A percentile compares a stretch with the other conserved stretches of the same genome.
Evolutionary conservation across 2,113 vertebrate species (phyloP).

Genomic region (Pavo muticus): DNA sequence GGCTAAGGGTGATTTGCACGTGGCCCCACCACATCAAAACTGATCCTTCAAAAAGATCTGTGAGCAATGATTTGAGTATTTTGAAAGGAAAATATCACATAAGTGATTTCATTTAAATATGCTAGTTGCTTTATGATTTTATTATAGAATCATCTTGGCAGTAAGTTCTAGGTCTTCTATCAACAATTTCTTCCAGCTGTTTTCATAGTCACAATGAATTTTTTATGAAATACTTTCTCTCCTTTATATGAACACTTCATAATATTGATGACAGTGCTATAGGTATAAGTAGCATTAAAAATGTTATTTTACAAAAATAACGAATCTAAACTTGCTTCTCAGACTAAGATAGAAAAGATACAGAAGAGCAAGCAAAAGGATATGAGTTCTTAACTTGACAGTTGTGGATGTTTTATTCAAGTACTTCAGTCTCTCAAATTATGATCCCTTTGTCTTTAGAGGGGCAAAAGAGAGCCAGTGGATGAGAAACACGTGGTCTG

Average conservation of each 20-base stretch:
- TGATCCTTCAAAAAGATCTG: background rate
- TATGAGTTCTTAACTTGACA: background rate
- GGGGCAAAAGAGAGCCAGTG: background rate
- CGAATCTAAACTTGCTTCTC: background rate
- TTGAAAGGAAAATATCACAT: background rate
- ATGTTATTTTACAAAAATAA: background rate
- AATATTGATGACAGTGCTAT: background rate
- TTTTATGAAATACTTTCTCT: background rate
- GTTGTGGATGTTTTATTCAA: background rate
- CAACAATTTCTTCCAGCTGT: background rate
- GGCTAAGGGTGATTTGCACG: background rate
- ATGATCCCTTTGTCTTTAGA: background rate
- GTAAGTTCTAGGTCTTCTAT: background rate
- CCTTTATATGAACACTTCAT: background rate
- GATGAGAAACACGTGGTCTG: background rate
- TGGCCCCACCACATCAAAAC: background rate
- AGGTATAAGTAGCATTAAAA: background rate
- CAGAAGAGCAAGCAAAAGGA: background rate
- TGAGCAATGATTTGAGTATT: background rate
- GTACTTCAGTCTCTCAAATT: background rate
- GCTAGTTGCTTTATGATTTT: background rate
- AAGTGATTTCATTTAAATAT: background rate
- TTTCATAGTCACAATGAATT: background rate
- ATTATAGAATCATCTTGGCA: background rate
- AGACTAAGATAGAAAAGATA: background rate